Evolutionary conservation across 2,797 vertebrate species (phyloP), one percentile per base, ranked within the genome.

Genomic region (Cuniculus paca): DNA sequence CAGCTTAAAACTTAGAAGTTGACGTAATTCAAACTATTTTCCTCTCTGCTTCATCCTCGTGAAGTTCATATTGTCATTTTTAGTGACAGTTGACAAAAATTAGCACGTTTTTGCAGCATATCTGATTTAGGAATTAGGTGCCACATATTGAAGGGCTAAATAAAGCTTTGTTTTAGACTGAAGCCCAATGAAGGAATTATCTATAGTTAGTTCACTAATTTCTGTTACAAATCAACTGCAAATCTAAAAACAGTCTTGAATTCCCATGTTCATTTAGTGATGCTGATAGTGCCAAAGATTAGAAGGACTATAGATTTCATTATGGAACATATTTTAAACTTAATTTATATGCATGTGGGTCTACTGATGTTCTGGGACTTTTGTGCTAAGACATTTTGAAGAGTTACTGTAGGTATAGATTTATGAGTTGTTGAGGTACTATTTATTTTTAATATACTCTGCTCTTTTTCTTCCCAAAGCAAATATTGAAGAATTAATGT

Each of bases 391-490:
- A 65, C 2, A 0, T 45, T 6, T 74, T 82, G 77, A 80, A 61
- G 42, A 79, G 70, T 28, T 36, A 31, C 75, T 58, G 10, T 20
- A 39, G 1, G 34, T 60, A 0, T 58, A 58, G 82, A 50, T 75
- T 90, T 75, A 42, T 79, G 95, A 74, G n/a, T 85, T 70, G 54
- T 84, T 36, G 87, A 50, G 26, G 2, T 58, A 39, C 79, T 88
- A 2, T 84, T 95, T 95, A 85, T 88, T 94, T 96, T 95, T 96
- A 94, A 80, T 63, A 70, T 34, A 26, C 52, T 50, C 45, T 22
- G 2, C 5, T 93, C 61, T 89, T 79, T 77, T 80, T 83, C 82
- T 84, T 90, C 80, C 34, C 65, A 90, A 72, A 88, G 82, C n/a
- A 75, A 85, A 77, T 94, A 58, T 84, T 77, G 31, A 75, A 60